These are phyloP conservation scores for Odontesthes bonariensis DNA, from an alignment of 2,113 vertebrate species.

Conservation along the genomic window DNA sequence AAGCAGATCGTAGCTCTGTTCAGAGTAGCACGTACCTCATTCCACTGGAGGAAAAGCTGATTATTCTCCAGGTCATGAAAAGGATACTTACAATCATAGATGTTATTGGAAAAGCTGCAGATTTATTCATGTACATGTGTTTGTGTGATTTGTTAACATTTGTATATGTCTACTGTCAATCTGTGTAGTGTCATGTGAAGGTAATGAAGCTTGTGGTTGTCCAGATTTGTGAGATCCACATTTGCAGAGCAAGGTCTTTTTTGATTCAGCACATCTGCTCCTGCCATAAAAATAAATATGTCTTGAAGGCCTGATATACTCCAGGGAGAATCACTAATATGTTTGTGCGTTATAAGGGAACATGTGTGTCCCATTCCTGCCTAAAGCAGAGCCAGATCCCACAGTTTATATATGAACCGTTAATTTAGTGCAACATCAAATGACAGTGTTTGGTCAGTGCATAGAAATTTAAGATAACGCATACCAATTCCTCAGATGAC, in stretches of 20 bases:
- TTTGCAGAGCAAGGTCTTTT: conserved; percentile 59
- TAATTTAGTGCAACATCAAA: conserved; percentile 23
- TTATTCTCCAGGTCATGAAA: conserved; percentile 25
- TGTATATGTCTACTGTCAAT: conserved; percentile 42
- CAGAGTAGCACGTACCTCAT: conserved; percentile 30
- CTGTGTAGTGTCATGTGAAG: conserved; percentile 37
- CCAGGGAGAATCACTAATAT: conserved; percentile 54
- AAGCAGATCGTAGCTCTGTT: conserved; percentile 45
- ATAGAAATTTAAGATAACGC: conserved; percentile 30
- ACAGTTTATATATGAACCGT: conserved; percentile 42
- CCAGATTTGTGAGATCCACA: conserved; percentile 48
- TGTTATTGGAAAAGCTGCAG: conserved; percentile 22
- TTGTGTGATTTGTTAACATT: not conserved
- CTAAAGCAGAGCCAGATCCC: conserved; percentile 26
- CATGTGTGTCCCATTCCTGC: conserved; percentile 39
- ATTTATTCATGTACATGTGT: conserved; percentile 37
- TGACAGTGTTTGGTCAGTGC: conserved; percentile 13
- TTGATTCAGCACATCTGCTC: conserved; percentile 52
- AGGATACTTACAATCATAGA: not conserved
- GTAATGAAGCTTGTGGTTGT: conserved; percentile 46
- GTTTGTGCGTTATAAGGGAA: conserved; percentile 20
- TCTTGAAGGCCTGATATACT: conserved; percentile 52
- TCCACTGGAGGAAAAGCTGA: conserved; percentile 25
- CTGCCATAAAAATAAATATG: conserved; percentile 59
- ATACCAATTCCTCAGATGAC: conserved; percentile 11